These are phyloP conservation scores for Drosophila jambulina DNA, from an alignment of 1,140 invertebrate genomes.

Conservation along the genomic window DNA sequence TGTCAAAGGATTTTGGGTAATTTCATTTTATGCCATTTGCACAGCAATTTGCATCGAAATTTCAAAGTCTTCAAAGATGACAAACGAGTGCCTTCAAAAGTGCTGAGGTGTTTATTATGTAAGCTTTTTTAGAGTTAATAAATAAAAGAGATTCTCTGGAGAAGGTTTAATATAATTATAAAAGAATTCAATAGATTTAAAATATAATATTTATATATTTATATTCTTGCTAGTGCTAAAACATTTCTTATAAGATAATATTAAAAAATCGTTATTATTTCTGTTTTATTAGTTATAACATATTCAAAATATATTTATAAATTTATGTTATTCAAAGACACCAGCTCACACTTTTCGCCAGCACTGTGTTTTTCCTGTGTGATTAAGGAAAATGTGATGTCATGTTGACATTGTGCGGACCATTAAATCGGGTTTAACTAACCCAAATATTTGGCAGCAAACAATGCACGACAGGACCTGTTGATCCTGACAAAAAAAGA, in stretches of 20 bases:
- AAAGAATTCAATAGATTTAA: background rate
- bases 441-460: conserved; percentile 49
- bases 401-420: conserved; percentile 42
- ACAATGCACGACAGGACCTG: conserved; percentile 23
- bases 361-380: conserved; percentile 9
- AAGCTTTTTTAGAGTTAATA: background rate
- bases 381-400: conserved; percentile 13
- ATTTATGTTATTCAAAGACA: background rate
- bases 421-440: conserved; percentile 46
- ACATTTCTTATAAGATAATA: too few species aligned
- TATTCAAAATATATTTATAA: background rate
- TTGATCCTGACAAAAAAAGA: conserved; percentile 21
- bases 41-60: conserved; percentile 59
- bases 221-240: background rate
- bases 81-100: conserved; percentile 2
- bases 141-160: too few species aligned
- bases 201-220: background rate
- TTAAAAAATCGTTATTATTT: background rate
- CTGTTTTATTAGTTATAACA: background rate
- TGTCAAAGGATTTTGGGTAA: conserved; percentile 80
- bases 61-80: conserved; percentile 12
- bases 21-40: conserved; percentile 68
- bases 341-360: conserved; percentile 1
- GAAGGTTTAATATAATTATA: background rate
- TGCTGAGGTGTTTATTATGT: background rate